These are phyloP conservation scores for Oryzias sinensis DNA, from an alignment of 2,797 vertebrate genomes.

Conservation along the genomic window DNA sequence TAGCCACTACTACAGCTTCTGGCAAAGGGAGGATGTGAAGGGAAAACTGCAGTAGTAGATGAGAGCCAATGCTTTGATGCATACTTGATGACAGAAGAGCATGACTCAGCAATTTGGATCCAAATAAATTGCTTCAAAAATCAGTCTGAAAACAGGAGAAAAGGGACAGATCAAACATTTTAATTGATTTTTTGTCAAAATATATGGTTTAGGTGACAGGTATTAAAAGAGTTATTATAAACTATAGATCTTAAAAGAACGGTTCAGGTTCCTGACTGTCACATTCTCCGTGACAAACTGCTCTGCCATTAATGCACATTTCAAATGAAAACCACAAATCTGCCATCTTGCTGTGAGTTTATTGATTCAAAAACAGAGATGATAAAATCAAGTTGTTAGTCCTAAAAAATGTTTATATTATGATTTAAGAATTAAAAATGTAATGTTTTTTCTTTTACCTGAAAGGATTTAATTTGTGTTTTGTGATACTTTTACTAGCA, in stretches of 20 bases:
- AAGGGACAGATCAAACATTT: conserved; percentile 16
- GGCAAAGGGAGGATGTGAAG: conserved; percentile 22
- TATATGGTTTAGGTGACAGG: too few species aligned
- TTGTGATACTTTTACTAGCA: too few species aligned
- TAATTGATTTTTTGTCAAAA: too few species aligned
- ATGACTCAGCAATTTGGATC: conserved; percentile 46
- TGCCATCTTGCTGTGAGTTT: too few species aligned
- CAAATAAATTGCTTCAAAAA: background rate
- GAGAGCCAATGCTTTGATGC: background rate
- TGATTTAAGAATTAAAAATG: too few species aligned
- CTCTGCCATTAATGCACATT: background rate
- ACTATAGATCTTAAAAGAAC: background rate
- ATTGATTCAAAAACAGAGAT: too few species aligned
- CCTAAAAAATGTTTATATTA: too few species aligned
- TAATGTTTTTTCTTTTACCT: too few species aligned
- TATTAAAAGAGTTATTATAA: too few species aligned
- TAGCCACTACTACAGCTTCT: conserved; percentile 26
- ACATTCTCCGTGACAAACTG: background rate
- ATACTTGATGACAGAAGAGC: conserved; percentile 1
- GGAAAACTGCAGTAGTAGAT: conserved; percentile 13
- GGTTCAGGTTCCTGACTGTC: background rate
- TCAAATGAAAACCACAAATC: background rate
- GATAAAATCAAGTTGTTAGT: too few species aligned
- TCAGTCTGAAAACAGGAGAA: background rate
- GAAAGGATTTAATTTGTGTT: too few species aligned